Evolutionary conservation across 2,797 vertebrate species (phyloP), one percentile per base, ranked within the genome.

Genomic region (Paedocypris micromegethes): DNA sequence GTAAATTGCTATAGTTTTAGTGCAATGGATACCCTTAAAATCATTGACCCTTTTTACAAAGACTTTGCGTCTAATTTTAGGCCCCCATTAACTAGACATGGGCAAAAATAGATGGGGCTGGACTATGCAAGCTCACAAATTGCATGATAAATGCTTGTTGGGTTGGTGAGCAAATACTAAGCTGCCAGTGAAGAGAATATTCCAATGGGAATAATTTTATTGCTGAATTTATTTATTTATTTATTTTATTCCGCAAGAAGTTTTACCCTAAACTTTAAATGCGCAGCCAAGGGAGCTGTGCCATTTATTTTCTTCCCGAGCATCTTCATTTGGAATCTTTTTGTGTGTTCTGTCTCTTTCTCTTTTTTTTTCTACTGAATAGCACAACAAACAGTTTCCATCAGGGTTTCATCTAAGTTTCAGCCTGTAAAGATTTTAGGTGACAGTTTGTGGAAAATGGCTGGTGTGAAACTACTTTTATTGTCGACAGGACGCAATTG

Each of bases 81-180:
- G 84, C 72, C 74, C 56, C 66, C 70, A 80, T 81, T 82, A 81
- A 80, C 61, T 76, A 73, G 46, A 77, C 77, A 81, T 74, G 6
- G 76, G 76, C 73, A 72, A 41, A 75, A 80, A 79, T 74, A 71
- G 68, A 69, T 44, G 49, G 39, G 56, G 58, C 9, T 75, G 42
- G 49, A 52, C 41, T 37, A 56, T 45, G 5, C 58, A 57, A 39
- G 44, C 42, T 53, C 58, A 59, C 50, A 43, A n/a, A 58, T 60
- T 60, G 53, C 62, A 63, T 70, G 58, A 76, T 72, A 65, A 66
- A 77, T 66, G 49, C n/a, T 5, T 71, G 60, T 43, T 73, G 42
- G 64, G 59, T 71, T 75, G 52, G 60, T 37, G 61, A 64, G 62
- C 8, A 72, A 70, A 70, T 68, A 65, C 54, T 46, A 44, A 70